Evolutionary conservation across 2,113 vertebrate species (phyloP), one percentile per base, ranked within the genome.

Genomic region (Cettia cetti): DNA sequence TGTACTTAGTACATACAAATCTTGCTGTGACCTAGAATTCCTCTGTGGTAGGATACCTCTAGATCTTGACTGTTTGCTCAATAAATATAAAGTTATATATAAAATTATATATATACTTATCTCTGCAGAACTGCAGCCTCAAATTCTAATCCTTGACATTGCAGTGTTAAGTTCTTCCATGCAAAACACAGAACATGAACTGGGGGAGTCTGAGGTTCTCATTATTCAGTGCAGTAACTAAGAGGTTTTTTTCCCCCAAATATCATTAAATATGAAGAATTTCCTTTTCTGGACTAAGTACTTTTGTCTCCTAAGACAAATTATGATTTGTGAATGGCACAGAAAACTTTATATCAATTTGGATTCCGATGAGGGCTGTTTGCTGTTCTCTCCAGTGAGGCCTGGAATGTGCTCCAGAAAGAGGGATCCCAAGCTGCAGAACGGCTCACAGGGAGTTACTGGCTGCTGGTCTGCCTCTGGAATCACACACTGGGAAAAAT

Each of bases 241-340:
- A 7, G 21, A 80, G 3, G 61, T 69, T 54, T 61, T 70, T 26
- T 42, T 42, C 6, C 31, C 10, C 21, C 11, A 66, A 70, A 27
- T 78, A 59, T 47, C 35, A 86, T 83, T 78, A 92, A 71, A 86
- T 52, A 75, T 19, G 39, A 95, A 86, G 59, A 44, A 45, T 15
- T 49, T 93, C 50, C 42, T 63, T 86, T 92, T 92, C 78, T 64
- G 31, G 74, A 49, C 57, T 91, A 83, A 94, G 56, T 66, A 53
- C 53, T 83, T 95, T 40, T 84, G 53, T 82, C 83, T 91, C 83
- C 16, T 68, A 89, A 93, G 81, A 89, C 49, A 79, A 82, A 92
- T 84, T 91, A 79, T n/a, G 27, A 47, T 94, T 82, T 78, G 35
- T 91, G 94, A 91, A 56, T 64, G 65, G 49, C 84, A 93, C 37